Evolutionary conservation across 2,113 vertebrate species (phyloP).

Genomic region (Notechis scutatus): DNA sequence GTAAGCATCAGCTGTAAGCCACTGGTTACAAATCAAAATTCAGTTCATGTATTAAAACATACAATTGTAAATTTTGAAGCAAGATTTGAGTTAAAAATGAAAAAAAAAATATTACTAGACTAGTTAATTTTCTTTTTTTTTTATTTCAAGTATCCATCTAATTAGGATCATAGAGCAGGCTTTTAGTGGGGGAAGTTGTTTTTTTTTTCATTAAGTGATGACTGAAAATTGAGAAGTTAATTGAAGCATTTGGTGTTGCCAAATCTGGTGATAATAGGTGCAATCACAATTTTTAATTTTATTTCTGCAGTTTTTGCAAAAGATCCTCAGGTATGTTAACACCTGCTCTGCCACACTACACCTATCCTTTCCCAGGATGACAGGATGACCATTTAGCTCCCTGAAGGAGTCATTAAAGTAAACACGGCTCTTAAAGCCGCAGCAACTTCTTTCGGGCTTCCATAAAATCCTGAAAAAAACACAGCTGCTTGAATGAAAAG

Average conservation of each 20-base stretch:
- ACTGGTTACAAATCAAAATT: not conserved
- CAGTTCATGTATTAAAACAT: not conserved
- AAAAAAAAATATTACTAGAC: not conserved
- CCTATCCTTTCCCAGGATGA: not conserved
- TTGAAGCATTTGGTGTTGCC: not conserved
- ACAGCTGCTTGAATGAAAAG: not conserved
- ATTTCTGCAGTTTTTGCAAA: not conserved
- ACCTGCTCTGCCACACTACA: not conserved
- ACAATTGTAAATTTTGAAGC: not conserved
- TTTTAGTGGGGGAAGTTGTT: not conserved
- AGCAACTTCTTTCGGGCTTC: not conserved
- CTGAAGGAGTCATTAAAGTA: not conserved
- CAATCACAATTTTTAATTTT: not conserved
- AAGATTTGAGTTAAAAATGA: not conserved
- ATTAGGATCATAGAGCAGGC: not conserved
- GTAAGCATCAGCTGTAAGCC: not conserved
- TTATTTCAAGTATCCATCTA: not conserved
- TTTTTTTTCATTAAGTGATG: not conserved
- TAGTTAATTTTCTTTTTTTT: not conserved
- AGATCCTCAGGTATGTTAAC: not conserved
- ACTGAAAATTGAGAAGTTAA: not conserved
- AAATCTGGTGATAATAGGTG: not conserved
- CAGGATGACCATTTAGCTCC: not conserved
- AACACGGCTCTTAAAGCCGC: not conserved
- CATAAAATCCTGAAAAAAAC: not conserved